Conservation (phyloP, 2,113 vertebrate species). For the Pithys albifrons region DNA sequence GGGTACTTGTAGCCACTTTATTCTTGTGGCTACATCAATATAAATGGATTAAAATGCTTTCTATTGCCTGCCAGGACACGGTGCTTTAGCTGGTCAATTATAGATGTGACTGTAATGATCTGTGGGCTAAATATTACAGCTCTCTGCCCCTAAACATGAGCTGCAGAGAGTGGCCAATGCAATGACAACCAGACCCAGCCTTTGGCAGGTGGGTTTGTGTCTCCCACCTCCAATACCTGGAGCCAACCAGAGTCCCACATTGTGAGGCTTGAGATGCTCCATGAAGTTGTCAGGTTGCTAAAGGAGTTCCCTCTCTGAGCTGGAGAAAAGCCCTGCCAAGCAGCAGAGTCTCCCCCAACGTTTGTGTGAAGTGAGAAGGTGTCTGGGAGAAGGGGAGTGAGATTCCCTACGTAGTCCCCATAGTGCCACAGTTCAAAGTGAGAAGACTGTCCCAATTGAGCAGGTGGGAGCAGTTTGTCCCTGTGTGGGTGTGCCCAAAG, state of each 20-base stretch:
- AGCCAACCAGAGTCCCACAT: neutral
- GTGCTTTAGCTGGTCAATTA: neutral
- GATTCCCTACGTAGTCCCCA: neutral
- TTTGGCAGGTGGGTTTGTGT: neutral
- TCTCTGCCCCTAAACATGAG: neutral
- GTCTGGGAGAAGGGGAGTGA: neutral
- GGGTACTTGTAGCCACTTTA: neutral
- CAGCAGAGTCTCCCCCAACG: neutral
- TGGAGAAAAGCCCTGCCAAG: neutral
- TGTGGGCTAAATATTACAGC: neutral
- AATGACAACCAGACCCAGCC: neutral
- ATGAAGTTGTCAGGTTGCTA: neutral
- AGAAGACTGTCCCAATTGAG: neutral
- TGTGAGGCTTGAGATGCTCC: neutral
- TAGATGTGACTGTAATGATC: neutral
- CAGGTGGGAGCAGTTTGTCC: too few species aligned
- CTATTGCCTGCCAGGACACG: neutral
- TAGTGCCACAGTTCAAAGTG: neutral
- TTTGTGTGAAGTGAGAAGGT: neutral
- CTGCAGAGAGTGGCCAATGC: neutral
- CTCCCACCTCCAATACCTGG: neutral
- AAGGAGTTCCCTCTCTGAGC: neutral
- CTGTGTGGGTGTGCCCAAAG: too few species aligned
- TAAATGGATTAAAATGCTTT: constrained; percentile 44
- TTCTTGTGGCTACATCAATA: neutral